Evolutionary conservation across 1,140 invertebrate species (phyloP), one percentile per base, ranked within the genome.

Genomic region (Pachypeltis micranthus): DNA sequence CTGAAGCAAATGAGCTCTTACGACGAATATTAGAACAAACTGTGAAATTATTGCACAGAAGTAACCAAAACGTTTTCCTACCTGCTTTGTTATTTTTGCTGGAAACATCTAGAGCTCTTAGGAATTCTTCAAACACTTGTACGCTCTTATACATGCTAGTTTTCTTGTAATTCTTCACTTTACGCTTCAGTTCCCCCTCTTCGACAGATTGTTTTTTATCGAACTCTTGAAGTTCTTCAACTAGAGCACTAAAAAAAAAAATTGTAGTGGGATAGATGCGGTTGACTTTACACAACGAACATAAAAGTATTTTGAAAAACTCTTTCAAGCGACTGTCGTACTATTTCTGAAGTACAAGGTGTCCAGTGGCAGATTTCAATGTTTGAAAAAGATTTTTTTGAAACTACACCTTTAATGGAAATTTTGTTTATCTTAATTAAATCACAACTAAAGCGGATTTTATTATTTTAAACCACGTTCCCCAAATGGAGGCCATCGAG

Each of bases 121-220:
- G 67, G 72, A 90, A 91, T 69, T 86, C 83, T 68, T 85, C 81
- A 73, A 91, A 90, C 2, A 86, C 71, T 47, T 80, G 78, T 0
- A 90, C 74, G 7, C 81, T 76, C 65, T 83, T 81, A 57, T 82
- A 81, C 59, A 91, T 73, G 65, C 84, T 83, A 0, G 89, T 91
- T 73, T 88, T 88, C 65, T 87, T 88, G 68, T 85, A 87, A 72
- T 90, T 87, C 72, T 81, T 79, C 21, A 61, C 57, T 54, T 44
- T 62, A n/a, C 58, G 56, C 70, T 78, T 64, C 67, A 72, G 63
- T 64, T 75, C 74, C 0, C 70, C 61, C 19, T 63, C 47, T 31
- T 39, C 47, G 63, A 66, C 62, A 62, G 79, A 78, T 19, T 78
- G 79, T 70, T 84, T 81, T 10, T 77, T 72, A 72, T 85, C 84